Conservation (phyloP, 2,113 vertebrate species). For the Bos taurus region ARS-UCD2.0 NC_037343.1:50489001-50489500, state of each 20-base stretch:
- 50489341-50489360: neutral
- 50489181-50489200: neutral
- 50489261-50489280: fast-evolving
- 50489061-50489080: fast-evolving
- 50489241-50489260: neutral
- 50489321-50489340: neutral
- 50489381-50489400: slow-evolving; percentile 54
- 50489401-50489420: slow-evolving; percentile 61
- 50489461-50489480: slow-evolving; percentile 46
- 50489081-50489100: too few species aligned
- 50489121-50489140: fast-evolving
- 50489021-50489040: neutral
- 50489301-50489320: neutral
- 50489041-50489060: neutral
- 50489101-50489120: neutral
- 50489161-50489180: neutral
- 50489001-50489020: neutral
- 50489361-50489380: slow-evolving; percentile 24
- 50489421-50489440: slow-evolving; percentile 13
- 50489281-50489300: neutral
- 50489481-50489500: neutral
- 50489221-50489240: neutral
- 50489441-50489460: slow-evolving; percentile 32
- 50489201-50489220: fast-evolving
- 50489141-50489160: fast-evolving